phyloP scores from a whole-genome alignment of 2,113 vertebrate genomes.

The Callaeas wilsoni region DNA sequence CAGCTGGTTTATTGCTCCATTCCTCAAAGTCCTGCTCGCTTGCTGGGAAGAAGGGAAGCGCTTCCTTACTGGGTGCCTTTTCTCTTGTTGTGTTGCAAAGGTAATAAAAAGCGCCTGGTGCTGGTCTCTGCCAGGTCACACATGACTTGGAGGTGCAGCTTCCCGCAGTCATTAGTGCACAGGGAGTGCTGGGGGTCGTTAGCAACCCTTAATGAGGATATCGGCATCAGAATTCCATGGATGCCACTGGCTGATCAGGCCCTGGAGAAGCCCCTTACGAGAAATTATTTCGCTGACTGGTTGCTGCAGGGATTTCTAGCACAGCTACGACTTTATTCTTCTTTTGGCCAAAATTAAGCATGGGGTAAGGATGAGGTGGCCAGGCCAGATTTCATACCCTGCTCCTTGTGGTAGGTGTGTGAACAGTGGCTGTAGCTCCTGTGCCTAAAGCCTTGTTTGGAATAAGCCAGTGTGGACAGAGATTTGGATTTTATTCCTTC shows the following conservation, averaged over 20 bases:
- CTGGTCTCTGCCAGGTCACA: not conserved
- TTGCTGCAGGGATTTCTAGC: not conserved
- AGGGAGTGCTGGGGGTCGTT: not conserved
- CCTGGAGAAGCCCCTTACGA: not conserved
- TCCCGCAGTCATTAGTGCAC: not conserved
- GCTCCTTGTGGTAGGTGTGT: not conserved
- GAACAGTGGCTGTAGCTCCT: not conserved
- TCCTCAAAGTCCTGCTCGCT: not conserved
- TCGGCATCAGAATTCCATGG: not conserved
- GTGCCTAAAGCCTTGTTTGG: not conserved
- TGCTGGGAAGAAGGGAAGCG: accelerated
- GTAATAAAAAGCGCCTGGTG: not conserved
- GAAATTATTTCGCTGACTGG: not conserved
- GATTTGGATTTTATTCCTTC: not conserved
- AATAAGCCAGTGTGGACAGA: not conserved
- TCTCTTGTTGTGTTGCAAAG: not conserved
- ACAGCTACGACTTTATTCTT: not conserved
- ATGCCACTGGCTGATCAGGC: not conserved
- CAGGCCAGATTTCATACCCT: not conserved
- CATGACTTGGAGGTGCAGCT: not conserved
- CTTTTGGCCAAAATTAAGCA: not conserved
- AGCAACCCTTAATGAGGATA: not conserved
- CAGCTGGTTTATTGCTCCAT: not conserved
- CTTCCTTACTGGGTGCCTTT: not conserved
- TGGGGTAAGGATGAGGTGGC: not conserved